Evolutionary conservation across 2,113 vertebrate genomes (phyloP).

Genomic region (Trematomus loennbergii): DNA sequence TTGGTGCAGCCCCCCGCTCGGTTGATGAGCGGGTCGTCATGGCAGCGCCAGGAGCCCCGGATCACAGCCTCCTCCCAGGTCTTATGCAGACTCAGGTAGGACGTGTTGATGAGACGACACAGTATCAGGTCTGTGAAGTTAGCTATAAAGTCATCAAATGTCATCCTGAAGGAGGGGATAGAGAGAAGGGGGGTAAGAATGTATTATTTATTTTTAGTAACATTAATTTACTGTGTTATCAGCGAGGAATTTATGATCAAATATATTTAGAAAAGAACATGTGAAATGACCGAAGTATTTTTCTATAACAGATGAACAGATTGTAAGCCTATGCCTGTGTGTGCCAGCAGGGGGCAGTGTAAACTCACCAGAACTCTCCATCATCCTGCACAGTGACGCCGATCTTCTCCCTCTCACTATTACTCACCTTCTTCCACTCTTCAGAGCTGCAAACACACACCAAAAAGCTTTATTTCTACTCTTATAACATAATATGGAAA

Average conservation of each 20-base stretch:
- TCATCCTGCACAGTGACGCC: constrained; percentile 93
- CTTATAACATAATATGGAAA: background rate
- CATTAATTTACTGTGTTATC: background rate
- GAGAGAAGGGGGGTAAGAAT: background rate
- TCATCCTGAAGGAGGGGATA: constrained; percentile 87
- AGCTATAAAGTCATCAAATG: constrained; percentile 90
- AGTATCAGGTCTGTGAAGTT: constrained; percentile 95
- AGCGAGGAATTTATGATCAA: background rate
- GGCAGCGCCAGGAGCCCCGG: constrained; percentile 83
- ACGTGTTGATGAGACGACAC: constrained; percentile 95
- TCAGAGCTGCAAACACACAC: constrained; percentile 86
- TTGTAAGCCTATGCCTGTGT: background rate
- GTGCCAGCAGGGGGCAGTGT: constrained; percentile 30
- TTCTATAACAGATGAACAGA: too few species aligned
- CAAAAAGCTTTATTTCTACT: rapidly evolving
- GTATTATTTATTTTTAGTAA: background rate
- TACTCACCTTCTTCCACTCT: constrained; percentile 95
- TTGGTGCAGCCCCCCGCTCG: constrained; percentile 93
- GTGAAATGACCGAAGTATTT: background rate
- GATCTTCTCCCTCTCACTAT: constrained; percentile 90
- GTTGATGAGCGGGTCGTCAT: constrained; percentile 86
- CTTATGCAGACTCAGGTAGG: constrained; percentile 94
- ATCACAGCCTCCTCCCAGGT: constrained; percentile 94
- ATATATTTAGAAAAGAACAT: background rate
- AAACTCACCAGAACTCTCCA: constrained; percentile 94